phyloP scores from a whole-genome alignment of 2,113 vertebrate species.

The Chloropsis hardwickii region DNA sequence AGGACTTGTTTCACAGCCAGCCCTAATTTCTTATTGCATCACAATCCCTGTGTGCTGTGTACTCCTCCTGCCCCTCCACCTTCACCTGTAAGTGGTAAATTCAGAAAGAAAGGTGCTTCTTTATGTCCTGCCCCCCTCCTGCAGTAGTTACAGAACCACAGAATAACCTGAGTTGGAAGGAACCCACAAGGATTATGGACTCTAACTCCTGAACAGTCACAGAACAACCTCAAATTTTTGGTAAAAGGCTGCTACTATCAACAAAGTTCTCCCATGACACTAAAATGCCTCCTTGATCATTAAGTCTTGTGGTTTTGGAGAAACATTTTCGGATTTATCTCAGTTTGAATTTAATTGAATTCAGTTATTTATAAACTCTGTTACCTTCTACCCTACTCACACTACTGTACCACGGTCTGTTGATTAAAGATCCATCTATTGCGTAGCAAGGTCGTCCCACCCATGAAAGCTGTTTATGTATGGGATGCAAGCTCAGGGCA shows the following conservation, averaged over 20 bases:
- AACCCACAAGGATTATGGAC: background rate
- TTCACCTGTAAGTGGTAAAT: background rate
- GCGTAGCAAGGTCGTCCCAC: conserved; percentile 24
- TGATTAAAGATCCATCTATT: conserved; percentile 18
- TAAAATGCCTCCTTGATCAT: background rate
- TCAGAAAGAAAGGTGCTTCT: background rate
- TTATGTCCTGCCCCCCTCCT: background rate
- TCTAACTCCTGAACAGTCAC: background rate
- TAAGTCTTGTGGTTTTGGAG: background rate
- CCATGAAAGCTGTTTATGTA: conserved; percentile 49
- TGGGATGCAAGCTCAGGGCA: conserved; percentile 42
- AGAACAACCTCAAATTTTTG: background rate
- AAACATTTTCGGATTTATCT: background rate
- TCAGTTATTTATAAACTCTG: conserved; percentile 5
- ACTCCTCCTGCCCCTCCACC: background rate
- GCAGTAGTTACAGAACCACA: background rate
- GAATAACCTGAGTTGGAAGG: background rate
- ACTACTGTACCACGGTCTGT: background rate
- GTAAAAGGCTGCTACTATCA: background rate
- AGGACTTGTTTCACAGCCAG: background rate
- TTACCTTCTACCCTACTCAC: background rate
- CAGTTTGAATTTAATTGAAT: background rate
- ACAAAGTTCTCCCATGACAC: background rate
- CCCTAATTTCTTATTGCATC: background rate
- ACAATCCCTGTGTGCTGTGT: background rate